These are phyloP conservation scores for Dasypogon diadema DNA, from an alignment of 2,888 invertebrate genomes.

Conservation along the genomic window DNA sequence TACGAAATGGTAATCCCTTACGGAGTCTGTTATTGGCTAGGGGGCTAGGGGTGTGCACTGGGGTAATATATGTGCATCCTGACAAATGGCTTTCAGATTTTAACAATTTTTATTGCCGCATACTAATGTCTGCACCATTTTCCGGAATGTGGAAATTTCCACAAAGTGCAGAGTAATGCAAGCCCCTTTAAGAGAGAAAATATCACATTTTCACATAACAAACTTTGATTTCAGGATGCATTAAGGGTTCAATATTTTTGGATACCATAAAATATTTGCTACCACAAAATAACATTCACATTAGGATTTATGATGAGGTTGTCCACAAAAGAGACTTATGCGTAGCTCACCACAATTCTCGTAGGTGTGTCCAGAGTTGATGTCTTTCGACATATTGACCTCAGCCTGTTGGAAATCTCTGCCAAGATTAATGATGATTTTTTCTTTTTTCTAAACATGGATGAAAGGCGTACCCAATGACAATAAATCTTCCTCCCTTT, in stretches of 20 bases:
- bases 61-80: not conserved
- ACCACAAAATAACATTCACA: not conserved
- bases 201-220: too few relatives aligned
- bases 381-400: slow-evolving; percentile 43
- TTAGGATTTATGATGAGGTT: slow-evolving; percentile 25
- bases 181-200: too few relatives aligned
- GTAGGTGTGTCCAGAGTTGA: slow-evolving; percentile 41
- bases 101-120: slow-evolving; percentile 9
- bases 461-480: slow-evolving; percentile 41
- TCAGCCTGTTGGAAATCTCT: slow-evolving; percentile 29
- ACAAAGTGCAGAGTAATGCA: not conserved
- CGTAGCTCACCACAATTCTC: slow-evolving; percentile 4
- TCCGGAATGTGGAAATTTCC: not conserved
- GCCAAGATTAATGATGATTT: slow-evolving; percentile 45
- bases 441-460: slow-evolving; percentile 19
- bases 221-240: too few relatives aligned
- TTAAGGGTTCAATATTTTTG: not conserved
- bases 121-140: slow-evolving; percentile 13
- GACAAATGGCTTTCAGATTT: slow-evolving; percentile 31
- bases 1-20: slow-evolving; percentile 19
- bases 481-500: slow-evolving; percentile 49
- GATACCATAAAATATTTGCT: not conserved
- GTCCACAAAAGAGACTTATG: not conserved
- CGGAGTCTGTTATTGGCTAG: not conserved
- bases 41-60: not conserved